phyloP scores from a whole-genome alignment of 2,888 invertebrate species.

The Drosophila testacea region DNA sequence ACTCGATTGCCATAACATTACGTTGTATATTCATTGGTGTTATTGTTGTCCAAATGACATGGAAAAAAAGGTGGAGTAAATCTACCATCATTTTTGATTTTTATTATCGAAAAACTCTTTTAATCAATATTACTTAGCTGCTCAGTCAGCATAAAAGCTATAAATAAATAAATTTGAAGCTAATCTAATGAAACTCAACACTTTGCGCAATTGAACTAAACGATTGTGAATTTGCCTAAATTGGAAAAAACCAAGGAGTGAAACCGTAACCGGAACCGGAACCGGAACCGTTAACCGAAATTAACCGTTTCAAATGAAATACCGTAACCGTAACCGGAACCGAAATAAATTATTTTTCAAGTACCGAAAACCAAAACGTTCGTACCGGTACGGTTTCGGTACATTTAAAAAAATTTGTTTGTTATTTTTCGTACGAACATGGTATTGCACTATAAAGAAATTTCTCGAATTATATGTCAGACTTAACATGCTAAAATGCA shows the following conservation, averaged over 20 bases:
- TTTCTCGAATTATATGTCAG: too few relatives aligned
- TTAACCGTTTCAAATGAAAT: too few relatives aligned
- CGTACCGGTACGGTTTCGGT: too few relatives aligned
- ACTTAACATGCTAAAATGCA: too few relatives aligned
- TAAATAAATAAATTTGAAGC: slow-evolving; percentile 1
- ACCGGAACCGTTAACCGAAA: too few relatives aligned
- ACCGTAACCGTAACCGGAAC: too few relatives aligned
- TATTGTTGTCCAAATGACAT: slow-evolving; percentile 4
- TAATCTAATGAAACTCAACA: not conserved
- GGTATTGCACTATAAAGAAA: too few relatives aligned
- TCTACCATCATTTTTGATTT: not conserved
- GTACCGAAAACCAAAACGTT: too few relatives aligned
- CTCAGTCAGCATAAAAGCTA: not conserved
- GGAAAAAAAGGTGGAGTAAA: not conserved
- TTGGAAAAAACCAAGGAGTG: not conserved
- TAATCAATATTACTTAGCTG: slow-evolving; percentile 3
- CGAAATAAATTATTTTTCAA: too few relatives aligned
- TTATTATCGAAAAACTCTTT: not conserved
- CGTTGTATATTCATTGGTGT: slow-evolving; percentile 8
- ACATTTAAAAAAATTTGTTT: too few relatives aligned
- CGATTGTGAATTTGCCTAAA: not conserved
- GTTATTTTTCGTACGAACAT: too few relatives aligned
- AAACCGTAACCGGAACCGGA: too few relatives aligned
- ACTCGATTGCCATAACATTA: slow-evolving; percentile 11
- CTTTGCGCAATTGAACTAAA: not conserved